A percentile compares a stretch with the other conserved stretches of the same genome.
Evolutionary conservation across 2,113 vertebrate genomes (phyloP).

Genomic region (Thryonomys swinderianus): DNA sequence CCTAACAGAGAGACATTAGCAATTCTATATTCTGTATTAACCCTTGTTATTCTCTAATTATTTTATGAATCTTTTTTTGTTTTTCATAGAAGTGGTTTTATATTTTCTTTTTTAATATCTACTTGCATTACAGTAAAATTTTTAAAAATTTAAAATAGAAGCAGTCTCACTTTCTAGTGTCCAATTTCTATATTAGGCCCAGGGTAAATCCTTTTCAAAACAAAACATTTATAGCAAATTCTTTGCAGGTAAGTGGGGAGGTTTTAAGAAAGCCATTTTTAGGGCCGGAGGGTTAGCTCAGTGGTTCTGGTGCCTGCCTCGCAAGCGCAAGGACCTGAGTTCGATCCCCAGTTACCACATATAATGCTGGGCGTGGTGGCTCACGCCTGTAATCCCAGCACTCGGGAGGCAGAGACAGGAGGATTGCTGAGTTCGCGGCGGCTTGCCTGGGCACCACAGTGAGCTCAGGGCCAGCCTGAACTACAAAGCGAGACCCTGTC

Average conservation of each 20-base stretch:
- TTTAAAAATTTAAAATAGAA: background rate
- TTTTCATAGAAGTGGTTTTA: background rate
- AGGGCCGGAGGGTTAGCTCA: too few species aligned
- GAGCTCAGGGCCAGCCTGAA: too few species aligned
- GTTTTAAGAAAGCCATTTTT: constrained; percentile 42
- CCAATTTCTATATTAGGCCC: background rate
- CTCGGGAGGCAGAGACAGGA: too few species aligned
- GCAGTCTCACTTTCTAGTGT: background rate
- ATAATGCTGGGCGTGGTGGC: too few species aligned
- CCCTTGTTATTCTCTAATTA: background rate
- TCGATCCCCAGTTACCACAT: too few species aligned
- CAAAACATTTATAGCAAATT: constrained; percentile 26
- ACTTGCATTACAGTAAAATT: background rate
- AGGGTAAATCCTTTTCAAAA: background rate
- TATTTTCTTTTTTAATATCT: background rate
- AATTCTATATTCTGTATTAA: background rate
- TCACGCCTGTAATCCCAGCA: too few species aligned
- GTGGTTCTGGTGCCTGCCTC: too few species aligned
- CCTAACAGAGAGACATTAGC: background rate
- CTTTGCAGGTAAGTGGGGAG: background rate
- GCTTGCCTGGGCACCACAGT: too few species aligned
- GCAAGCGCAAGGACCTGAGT: too few species aligned
- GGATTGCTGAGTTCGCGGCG: too few species aligned
- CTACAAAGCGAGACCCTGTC: too few species aligned
- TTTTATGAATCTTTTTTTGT: background rate